Evolutionary conservation across 2,797 vertebrate genomes (phyloP).

Genomic region (Haliaeetus albicilla): DNA sequence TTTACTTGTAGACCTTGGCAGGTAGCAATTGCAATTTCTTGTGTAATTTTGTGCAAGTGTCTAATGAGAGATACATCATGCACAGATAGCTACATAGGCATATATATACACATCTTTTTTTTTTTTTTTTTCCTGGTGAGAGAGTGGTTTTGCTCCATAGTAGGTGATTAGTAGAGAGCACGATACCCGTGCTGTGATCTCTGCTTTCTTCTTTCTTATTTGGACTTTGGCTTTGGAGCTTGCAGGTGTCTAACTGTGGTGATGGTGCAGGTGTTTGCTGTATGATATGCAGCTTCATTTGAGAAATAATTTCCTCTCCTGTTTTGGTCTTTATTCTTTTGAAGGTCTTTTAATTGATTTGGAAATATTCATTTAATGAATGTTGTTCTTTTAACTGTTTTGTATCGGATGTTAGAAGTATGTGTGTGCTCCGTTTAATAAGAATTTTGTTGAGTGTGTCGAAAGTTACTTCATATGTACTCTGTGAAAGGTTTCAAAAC

Average conservation of each 20-base stretch:
- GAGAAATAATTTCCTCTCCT: background rate
- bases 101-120: too few relatives aligned
- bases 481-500: background rate
- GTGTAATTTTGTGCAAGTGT: background rate
- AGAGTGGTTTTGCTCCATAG: background rate
- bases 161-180: background rate
- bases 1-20: background rate
- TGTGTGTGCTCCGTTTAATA: background rate
- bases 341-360: background rate
- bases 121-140: background rate
- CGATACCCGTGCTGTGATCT: background rate
- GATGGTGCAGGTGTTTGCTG: background rate
- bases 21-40: background rate
- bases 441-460: background rate
- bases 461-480: background rate
- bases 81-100: background rate
- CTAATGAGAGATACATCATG: background rate
- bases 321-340: background rate
- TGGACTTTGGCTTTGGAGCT: background rate
- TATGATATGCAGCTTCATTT: background rate
- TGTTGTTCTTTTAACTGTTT: background rate
- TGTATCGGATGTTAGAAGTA: background rate
- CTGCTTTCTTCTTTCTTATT: background rate
- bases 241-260: background rate
- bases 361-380: background rate